phyloP scores from a whole-genome alignment of 1,140 invertebrate species.

The Drosophila repleta region DNA sequence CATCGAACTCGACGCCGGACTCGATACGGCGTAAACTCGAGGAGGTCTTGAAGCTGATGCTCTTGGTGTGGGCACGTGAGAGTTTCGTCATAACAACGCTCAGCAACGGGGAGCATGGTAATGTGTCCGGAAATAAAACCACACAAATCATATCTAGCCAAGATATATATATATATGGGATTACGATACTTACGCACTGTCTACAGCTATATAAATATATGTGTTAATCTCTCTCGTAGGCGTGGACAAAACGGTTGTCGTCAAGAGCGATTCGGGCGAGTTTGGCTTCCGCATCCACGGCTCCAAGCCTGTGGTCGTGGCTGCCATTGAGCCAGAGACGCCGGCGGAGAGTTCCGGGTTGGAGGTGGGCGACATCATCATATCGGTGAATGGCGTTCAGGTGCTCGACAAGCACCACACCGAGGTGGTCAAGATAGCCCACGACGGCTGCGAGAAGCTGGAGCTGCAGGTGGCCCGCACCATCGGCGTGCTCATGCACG shows the following conservation, averaged over 20 bases:
- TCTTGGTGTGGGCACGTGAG: conserved; percentile 91
- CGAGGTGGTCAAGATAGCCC: conserved; percentile 97
- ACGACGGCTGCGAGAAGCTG: conserved; percentile 92
- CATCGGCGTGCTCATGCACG: conserved; percentile 90
- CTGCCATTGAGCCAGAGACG: conserved; percentile 95
- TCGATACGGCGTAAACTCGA: conserved; percentile 89
- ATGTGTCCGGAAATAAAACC: conserved; percentile 71
- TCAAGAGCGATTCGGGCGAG: conserved; percentile 92
- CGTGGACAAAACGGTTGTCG: conserved; percentile 93
- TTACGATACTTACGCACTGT: not conserved
- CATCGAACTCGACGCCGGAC: conserved; percentile 84
- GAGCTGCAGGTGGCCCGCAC: conserved; percentile 95
- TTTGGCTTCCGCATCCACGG: conserved; percentile 98
- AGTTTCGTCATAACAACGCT: conserved; percentile 88
- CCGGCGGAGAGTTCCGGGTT: conserved; percentile 95
- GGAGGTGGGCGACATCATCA: conserved; percentile 96
- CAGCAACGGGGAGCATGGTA: conserved; percentile 86
- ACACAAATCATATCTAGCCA: conserved; percentile 56
- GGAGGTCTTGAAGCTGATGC: conserved; percentile 91
- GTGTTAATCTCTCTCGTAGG: conserved; percentile 85
- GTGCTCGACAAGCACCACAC: conserved; percentile 96
- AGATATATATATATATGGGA: conserved; percentile 8
- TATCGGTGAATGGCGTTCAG: conserved; percentile 95
- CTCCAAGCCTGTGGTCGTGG: conserved; percentile 97
- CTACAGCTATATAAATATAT: not conserved